Conservation (phyloP, 2,797 vertebrate species). For the Characodon lateralis region DNA sequence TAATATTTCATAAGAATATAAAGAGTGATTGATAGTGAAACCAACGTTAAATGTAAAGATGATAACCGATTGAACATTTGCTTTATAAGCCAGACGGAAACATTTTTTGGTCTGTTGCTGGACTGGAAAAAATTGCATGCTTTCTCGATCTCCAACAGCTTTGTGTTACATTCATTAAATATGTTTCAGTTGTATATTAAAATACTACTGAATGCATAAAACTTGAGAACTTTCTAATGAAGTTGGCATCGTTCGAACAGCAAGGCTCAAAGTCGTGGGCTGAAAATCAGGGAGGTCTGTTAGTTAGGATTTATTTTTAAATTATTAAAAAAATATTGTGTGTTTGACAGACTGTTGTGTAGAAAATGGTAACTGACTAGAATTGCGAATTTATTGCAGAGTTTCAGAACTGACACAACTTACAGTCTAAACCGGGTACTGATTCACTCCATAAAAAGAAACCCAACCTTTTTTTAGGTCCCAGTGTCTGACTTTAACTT, state of each 20-base stretch:
- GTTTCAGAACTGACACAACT: neutral
- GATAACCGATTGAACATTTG: constrained; percentile 26
- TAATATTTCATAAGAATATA: constrained; percentile 12
- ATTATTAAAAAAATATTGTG: neutral
- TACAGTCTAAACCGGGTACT: no score
- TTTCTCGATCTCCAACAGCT: constrained; percentile 21
- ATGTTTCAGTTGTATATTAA: neutral
- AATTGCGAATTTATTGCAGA: neutral
- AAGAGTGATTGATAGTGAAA: constrained; percentile 17
- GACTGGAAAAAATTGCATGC: constrained; percentile 35
- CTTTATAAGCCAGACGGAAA: constrained; percentile 34
- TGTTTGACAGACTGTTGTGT: neutral
- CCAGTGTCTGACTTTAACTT: no score
- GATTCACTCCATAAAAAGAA: neutral
- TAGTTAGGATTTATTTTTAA: constrained; percentile 13
- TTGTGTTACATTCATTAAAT: constrained; percentile 53
- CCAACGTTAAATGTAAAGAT: constrained; percentile 17
- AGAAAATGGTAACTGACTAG: neutral
- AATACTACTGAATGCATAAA: neutral
- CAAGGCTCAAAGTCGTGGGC: neutral
- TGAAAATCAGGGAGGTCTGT: constrained; percentile 1
- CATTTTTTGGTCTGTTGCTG: constrained; percentile 47
- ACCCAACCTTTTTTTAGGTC: no score
- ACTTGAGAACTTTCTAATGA: neutral
- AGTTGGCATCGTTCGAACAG: constrained; percentile 10